Evolutionary conservation across 35 echinoderm and acorn worm genomes (phyloP).

Genomic region (Stichopus chloronotus): DNA sequence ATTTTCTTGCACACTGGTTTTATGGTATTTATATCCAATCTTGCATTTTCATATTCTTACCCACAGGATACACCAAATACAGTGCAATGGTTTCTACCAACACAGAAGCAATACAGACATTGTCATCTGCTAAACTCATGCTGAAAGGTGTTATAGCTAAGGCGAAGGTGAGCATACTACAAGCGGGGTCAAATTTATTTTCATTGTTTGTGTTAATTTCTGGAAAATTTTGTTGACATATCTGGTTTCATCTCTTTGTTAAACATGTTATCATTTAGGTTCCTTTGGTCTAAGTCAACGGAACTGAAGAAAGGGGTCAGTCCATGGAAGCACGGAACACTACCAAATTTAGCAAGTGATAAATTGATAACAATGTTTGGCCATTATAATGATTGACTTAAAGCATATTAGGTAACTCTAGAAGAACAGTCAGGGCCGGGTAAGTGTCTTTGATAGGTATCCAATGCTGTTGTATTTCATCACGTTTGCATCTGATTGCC

Average conservation of each 20-base stretch:
- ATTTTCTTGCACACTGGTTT: neutral
- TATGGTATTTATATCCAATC: neutral
- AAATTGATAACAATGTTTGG: neutral
- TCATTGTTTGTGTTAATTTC: neutral
- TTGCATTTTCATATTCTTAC: neutral
- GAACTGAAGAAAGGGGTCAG: neutral
- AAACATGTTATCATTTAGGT: neutral
- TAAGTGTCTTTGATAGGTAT: neutral
- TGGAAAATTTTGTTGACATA: neutral
- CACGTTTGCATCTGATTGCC: neutral
- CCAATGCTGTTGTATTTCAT: neutral
- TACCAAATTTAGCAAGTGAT: neutral
- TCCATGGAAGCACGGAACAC: neutral
- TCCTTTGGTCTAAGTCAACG: neutral
- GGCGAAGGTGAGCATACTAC: constrained; percentile 3
- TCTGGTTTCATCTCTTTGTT: neutral
- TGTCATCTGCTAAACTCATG: constrained; percentile 52
- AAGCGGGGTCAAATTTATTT: neutral
- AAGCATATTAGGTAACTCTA: neutral
- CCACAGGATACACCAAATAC: constrained; percentile 37
- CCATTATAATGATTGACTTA: neutral
- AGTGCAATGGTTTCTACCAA: constrained; percentile 32
- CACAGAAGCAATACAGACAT: constrained; percentile 29
- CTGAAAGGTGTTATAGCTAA: constrained; percentile 46
- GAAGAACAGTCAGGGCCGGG: neutral